These are phyloP conservation scores for Beroe ovata DNA, from an alignment of 37 sponge, comb jelly and placozoan genomes.

Conservation along the genomic window DNA sequence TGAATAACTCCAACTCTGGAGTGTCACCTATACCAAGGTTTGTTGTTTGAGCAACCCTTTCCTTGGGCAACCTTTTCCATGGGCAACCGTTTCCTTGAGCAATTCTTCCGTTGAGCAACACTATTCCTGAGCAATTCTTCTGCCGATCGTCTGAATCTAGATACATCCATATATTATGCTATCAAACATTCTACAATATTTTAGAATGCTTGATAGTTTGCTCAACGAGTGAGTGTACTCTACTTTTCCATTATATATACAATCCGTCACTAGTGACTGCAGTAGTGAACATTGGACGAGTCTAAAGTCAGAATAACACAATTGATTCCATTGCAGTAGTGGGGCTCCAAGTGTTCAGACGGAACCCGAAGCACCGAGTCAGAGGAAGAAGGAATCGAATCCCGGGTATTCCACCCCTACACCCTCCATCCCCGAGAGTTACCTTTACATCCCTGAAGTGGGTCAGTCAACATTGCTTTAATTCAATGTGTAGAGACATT, in stretches of 20 bases:
- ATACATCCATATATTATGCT: no score
- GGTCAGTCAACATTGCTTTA: slow-evolving; percentile 2
- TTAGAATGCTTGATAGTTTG: no score
- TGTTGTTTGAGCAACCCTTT: no score
- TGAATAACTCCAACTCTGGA: slow-evolving; percentile 14
- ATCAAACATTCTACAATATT: no score
- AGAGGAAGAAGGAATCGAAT: neutral
- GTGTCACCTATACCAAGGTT: neutral
- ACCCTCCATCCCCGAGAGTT: neutral
- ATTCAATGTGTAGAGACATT: neutral
- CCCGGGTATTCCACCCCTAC: neutral
- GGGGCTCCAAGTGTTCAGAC: neutral
- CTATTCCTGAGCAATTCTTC: no score
- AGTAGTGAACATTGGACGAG: neutral
- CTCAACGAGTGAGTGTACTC: no score
- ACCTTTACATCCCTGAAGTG: slow-evolving; percentile 49
- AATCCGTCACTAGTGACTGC: neutral
- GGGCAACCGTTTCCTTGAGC: no score
- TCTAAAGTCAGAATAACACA: no score
- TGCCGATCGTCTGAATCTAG: no score
- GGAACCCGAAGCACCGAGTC: neutral
- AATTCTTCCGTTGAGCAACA: no score
- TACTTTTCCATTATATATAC: no score
- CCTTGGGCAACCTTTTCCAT: no score
- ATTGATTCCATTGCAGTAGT: neutral